These are phyloP conservation scores for Polydrusus tereticollis DNA, from an alignment of 2,888 invertebrate genomes.

Conservation along the genomic window DNA sequence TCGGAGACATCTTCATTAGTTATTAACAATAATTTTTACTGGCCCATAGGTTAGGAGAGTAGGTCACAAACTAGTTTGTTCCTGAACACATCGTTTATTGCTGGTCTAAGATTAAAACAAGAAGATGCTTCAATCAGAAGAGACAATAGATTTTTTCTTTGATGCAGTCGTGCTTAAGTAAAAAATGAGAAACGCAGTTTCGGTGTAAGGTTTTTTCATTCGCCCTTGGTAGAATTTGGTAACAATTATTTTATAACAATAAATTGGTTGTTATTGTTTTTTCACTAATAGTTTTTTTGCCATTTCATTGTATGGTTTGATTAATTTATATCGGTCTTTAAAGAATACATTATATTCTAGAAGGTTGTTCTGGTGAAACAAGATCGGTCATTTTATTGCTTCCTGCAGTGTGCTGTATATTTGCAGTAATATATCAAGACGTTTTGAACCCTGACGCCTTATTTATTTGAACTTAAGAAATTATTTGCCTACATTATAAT, in stretches of 20 bases:
- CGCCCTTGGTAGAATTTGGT: conserved; percentile 32
- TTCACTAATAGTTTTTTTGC: conserved; percentile 6
- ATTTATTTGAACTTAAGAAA: no score
- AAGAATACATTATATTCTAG: not conserved
- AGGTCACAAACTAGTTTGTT: no score
- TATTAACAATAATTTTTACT: no score
- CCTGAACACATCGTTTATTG: not conserved
- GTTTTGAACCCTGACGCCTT: no score
- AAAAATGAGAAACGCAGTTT: conserved; percentile 36
- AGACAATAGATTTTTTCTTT: conserved; percentile 9
- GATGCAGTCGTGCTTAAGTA: conserved; percentile 8
- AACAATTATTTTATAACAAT: conserved; percentile 37
- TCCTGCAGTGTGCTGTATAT: not conserved
- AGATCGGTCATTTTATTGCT: not conserved
- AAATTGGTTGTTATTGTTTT: conserved; percentile 28
- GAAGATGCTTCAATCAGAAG: not conserved
- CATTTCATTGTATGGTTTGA: conserved; percentile 4
- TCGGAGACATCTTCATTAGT: no score
- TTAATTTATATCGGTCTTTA: not conserved
- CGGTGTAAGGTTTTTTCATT: conserved; percentile 16
- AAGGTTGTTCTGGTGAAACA: not conserved
- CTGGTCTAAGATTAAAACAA: not conserved
- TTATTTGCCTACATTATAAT: no score
- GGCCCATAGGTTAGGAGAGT: no score
- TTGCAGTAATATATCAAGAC: no score